Base-by-base conservation (phyloP, 92 coral and sea anemone genomes). In the Anthopleura xanthogrammica region DNA sequence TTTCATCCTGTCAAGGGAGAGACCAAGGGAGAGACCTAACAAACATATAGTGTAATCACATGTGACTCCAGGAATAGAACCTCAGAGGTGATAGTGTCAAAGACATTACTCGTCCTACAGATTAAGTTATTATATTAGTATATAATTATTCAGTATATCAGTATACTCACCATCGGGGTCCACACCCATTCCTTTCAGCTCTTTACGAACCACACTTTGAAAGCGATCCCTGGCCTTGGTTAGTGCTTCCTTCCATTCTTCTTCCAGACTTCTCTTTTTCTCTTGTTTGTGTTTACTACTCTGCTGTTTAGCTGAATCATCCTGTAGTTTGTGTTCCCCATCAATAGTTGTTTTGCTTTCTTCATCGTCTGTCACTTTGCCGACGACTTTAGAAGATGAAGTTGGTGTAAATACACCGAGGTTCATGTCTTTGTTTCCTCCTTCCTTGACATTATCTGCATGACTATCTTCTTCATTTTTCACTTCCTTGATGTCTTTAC, bases 131-230 rank as follows among this genome's bases (percentile, higher is more conserved):
- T 29, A 29, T 29, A 29, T 29, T 29, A 29, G 36, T 29, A 29
- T 29, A 29, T 29, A n/a, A n/a, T n/a, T n/a, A 29, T 29, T 29
- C 1, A 29, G 36, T 29, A 29, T 29, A 29, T 29, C 1, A 29
- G 36, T 29, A 29, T 1, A 29, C 36, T 29, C 41, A 90, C 93
- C 93, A 71, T 83, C 87, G 23, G 93, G 93, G 71, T 90, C 88
- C 11, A 90, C 86, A 16, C 93, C 93, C 83, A 87, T 56, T 11
- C 80, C 85, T 46, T 79, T 83, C 12, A 89, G 84, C 71, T 89
- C 85, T n/a, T 89, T 86, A 60, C 87, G 79, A 16, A 89, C 92
- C 3, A 86, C 78, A 79, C 78, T 78, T 39, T 72, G 77, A 41
- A 89, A 76, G 66, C 79, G 78, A 36, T 46, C 48, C 50, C 84